Conservation (phyloP, 1,140 invertebrate genomes). For the Protaetia brevitarsis region DNA sequence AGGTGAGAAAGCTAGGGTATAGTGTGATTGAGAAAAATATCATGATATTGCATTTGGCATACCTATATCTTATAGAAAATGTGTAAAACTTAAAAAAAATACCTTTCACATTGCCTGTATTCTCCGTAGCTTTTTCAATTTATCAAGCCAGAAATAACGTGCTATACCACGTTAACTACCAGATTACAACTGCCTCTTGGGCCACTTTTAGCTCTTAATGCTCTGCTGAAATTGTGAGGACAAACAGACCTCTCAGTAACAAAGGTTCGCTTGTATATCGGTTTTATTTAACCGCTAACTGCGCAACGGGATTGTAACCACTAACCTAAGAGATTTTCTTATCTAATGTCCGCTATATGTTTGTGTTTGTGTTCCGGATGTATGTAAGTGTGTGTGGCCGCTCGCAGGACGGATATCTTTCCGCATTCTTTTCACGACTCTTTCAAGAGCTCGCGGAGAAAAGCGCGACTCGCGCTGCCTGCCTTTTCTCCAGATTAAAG, state of each 20-base stretch:
- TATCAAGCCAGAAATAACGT: too few relatives aligned
- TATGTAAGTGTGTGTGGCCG: neutral
- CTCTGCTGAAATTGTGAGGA: neutral
- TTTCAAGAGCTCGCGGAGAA: neutral
- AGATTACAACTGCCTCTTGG: neutral
- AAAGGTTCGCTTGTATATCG: neutral
- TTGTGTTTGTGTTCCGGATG: neutral
- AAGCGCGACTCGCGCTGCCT: neutral
- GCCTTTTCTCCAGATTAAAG: conserved; percentile 11
- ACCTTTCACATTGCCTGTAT: too few relatives aligned
- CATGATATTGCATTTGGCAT: too few relatives aligned
- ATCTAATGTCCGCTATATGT: neutral
- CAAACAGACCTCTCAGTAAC: neutral
- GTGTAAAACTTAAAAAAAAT: too few relatives aligned
- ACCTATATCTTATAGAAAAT: too few relatives aligned
- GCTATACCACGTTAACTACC: too few relatives aligned
- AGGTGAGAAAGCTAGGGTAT: too few relatives aligned
- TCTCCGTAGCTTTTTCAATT: too few relatives aligned
- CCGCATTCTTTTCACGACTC: neutral
- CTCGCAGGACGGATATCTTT: neutral
- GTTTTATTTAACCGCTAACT: neutral
- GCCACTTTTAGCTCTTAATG: neutral
- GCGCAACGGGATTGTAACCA: neutral
- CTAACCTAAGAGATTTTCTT: neutral
- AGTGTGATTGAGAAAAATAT: too few relatives aligned